phyloP scores from a whole-genome alignment of 1,140 invertebrate genomes.

The Drosophila paulistorum region DNA sequence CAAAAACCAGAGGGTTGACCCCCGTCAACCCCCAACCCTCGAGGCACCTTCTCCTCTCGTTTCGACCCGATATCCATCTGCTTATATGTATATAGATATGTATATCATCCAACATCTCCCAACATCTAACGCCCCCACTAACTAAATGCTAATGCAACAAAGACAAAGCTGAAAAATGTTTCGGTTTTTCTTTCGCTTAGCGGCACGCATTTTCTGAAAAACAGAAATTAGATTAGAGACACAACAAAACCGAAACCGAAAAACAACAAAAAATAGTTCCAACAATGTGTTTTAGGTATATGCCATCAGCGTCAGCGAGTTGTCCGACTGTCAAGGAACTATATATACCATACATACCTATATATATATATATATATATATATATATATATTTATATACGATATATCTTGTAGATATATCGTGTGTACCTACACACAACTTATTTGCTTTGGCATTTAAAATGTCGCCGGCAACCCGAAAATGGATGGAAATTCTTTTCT shows the following conservation, averaged over 20 bases:
- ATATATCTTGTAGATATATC: slow-evolving; percentile 8
- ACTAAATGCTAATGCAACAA: slow-evolving; percentile 21
- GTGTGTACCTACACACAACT: slow-evolving; percentile 17
- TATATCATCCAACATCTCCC: neutral
- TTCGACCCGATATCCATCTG: slow-evolving; percentile 13
- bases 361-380: slow-evolving; percentile 30
- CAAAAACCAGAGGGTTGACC: slow-evolving; percentile 8
- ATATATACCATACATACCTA: slow-evolving; percentile 10
- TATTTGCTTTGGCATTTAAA: slow-evolving; percentile 22
- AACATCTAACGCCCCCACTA: slow-evolving; percentile 9
- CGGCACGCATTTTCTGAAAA: slow-evolving; percentile 20
- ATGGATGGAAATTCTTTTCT: slow-evolving; percentile 20
- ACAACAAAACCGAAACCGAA: too few relatives aligned
- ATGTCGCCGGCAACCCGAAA: slow-evolving; percentile 19
- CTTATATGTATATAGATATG: slow-evolving; percentile 17
- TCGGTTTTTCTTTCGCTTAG: neutral
- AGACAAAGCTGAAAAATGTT: slow-evolving; percentile 18
- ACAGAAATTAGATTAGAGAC: slow-evolving; percentile 17
- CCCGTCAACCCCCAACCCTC: neutral
- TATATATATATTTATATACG: slow-evolving; percentile 23
- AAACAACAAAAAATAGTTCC: slow-evolving; percentile 23
- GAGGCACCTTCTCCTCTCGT: neutral
- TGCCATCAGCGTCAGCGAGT: slow-evolving; percentile 22
- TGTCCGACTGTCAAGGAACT: slow-evolving; percentile 20
- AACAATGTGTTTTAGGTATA: slow-evolving; percentile 17